A percentile compares a stretch with the other conserved stretches of the same genome.
phyloP scores from a whole-genome alignment of 2,888 invertebrate species.

The Synanthedon tipuliformis region DNA sequence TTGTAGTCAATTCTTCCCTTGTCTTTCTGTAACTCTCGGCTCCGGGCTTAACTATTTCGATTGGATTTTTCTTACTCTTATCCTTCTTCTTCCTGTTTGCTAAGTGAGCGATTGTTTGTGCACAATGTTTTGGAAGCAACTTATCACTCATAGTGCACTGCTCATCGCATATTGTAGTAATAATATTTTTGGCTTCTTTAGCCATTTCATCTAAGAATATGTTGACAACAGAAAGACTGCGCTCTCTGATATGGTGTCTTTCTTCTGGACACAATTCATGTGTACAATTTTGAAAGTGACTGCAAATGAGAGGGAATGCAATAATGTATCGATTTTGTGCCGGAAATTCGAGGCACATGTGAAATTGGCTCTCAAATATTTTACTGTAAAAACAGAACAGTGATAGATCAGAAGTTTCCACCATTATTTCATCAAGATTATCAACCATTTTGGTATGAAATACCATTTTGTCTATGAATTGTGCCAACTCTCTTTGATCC shows the following conservation, averaged over 20 bases:
- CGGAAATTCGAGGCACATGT: slow-evolving; percentile 98
- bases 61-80: slow-evolving; percentile 87
- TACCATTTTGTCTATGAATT: slow-evolving; percentile 92
- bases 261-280: slow-evolving; percentile 99
- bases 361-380: slow-evolving; percentile 98
- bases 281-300: slow-evolving; percentile 97
- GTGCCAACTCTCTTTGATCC: slow-evolving; percentile 88
- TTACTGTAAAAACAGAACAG: slow-evolving; percentile 98
- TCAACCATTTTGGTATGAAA: slow-evolving; percentile 99
- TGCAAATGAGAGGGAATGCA: slow-evolving; percentile 97
- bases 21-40: slow-evolving; percentile 96
- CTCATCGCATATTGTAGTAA: slow-evolving; percentile 98
- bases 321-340: slow-evolving; percentile 98
- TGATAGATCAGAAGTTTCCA: slow-evolving; percentile 96
- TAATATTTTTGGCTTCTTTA: slow-evolving; percentile 98
- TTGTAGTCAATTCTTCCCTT: slow-evolving; percentile 94
- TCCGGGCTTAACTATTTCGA: slow-evolving; percentile 92
- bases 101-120: slow-evolving; percentile 87
- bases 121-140: slow-evolving; percentile 94
- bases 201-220: slow-evolving; percentile 99
- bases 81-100: slow-evolving; percentile 93
- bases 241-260: slow-evolving; percentile 94
- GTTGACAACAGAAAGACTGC: slow-evolving; percentile 95
- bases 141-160: slow-evolving; percentile 97
- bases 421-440: slow-evolving; percentile 94